Evolutionary conservation across 2,888 invertebrate species (phyloP), one percentile per base, ranked within the genome.

Genomic region (Stenodera caucasica): DNA sequence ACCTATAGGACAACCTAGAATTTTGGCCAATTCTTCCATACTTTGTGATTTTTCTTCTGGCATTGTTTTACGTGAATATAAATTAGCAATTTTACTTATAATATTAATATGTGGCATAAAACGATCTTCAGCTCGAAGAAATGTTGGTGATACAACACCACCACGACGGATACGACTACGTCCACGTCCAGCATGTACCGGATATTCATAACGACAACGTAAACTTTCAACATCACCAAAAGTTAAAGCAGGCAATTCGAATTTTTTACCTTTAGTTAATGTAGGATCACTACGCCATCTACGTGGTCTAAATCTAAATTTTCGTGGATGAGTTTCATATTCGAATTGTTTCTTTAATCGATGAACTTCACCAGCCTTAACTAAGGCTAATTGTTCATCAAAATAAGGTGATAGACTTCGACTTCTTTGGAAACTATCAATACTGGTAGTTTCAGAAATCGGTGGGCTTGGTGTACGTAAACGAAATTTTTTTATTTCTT

Each of bases 51-150:
- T 67, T 14, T 72, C 69, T 26, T 62, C 64, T 18, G 69, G 64
- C 1, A 76, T 77, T 0, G 77, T 77, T 60, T 76, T 80, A 71
- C 75, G 76, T 9, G 74, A 70, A 60, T 77, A 80, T 45, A 80
- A 71, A 0, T 87, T 84, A 0, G 92, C 93, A 57, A 91, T 86
- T 81, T 94, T 93, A 70, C 93, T 93, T 70, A 94, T 94, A n/a
- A 94, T 88, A 72, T 94, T 92, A 67, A 94, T 93, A 73, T 91
- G 92, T 0, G 94, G 93, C 92, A 94, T 93, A 66, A 88, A 88
- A 12, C 92, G 85, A 74, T 92, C 90, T 57, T 87, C 87, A 0
- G 86, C 82, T 33, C 86, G 83, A 32, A 90, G 80, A 8, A 86
- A 86, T 53, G 90, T 87, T 0, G 91, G 90, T 0, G 90, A 86